These are phyloP conservation scores for Diarsia rubi DNA, from an alignment of 2,888 invertebrate species.

Conservation along the genomic window DNA sequence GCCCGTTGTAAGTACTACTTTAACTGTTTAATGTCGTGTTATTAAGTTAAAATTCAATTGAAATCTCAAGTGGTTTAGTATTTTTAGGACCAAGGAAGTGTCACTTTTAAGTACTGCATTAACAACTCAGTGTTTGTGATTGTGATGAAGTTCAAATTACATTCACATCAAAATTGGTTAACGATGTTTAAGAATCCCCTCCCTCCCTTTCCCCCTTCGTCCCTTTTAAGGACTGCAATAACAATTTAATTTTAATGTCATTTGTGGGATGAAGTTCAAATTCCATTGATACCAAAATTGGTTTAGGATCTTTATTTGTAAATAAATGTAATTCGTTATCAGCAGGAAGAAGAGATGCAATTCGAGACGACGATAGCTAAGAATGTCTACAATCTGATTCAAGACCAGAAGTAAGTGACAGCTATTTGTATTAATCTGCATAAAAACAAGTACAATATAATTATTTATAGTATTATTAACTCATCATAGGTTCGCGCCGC, in stretches of 20 bases:
- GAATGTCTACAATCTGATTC: constrained; percentile 93
- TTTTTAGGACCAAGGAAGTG: not conserved
- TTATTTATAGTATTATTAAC: no score
- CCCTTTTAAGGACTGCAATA: constrained; percentile 74
- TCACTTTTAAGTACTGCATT: not conserved
- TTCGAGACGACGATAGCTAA: constrained; percentile 96
- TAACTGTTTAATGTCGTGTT: not conserved
- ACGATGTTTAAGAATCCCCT: no score
- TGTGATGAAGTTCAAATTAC: not conserved
- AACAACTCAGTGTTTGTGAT: not conserved
- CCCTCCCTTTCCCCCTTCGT: no score
- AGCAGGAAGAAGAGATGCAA: constrained; percentile 93
- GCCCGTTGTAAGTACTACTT: constrained; percentile 75
- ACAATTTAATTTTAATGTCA: not conserved
- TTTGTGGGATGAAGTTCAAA: not conserved
- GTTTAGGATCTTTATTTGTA: not conserved
- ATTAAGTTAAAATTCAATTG: not conserved
- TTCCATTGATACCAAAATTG: not conserved
- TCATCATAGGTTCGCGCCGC: no score
- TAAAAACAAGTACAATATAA: not conserved
- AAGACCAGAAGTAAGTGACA: constrained; percentile 86
- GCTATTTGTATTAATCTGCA: not conserved
- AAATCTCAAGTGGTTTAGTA: not conserved
- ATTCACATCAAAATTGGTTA: not conserved
- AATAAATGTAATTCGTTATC: constrained; percentile 29